These are phyloP conservation scores for Atethmia centrago DNA, from an alignment of 2,888 invertebrate genomes.

Conservation along the genomic window DNA sequence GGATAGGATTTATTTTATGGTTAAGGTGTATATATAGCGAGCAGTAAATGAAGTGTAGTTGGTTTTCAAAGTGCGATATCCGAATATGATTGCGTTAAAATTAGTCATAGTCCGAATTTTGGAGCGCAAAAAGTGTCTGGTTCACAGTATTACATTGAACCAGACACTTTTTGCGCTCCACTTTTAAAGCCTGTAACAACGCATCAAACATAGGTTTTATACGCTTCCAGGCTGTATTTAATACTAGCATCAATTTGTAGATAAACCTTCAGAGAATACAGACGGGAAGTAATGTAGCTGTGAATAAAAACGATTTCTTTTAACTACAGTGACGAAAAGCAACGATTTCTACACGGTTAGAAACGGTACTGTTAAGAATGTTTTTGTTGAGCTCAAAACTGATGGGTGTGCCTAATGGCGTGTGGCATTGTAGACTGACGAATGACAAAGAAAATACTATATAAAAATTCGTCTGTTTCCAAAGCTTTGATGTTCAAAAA, in stretches of 20 bases:
- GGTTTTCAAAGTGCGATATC: neutral
- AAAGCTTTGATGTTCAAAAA: slow-evolving; percentile 57
- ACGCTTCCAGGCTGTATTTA: neutral
- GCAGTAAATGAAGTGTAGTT: neutral
- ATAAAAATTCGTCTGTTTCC: slow-evolving; percentile 32
- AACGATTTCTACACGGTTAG: slow-evolving; percentile 14
- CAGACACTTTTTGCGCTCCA: too few species aligned
- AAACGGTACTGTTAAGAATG: slow-evolving; percentile 26
- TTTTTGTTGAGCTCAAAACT: slow-evolving; percentile 35
- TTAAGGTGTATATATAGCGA: neutral
- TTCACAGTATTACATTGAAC: too few species aligned
- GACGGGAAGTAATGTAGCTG: neutral
- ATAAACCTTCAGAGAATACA: neutral
- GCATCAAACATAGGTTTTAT: too few species aligned
- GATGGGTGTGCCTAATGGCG: slow-evolving; percentile 51
- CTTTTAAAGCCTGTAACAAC: too few species aligned
- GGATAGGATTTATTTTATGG: neutral
- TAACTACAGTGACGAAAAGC: neutral
- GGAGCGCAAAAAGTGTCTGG: neutral
- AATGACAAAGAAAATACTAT: slow-evolving; percentile 54
- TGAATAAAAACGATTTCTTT: neutral
- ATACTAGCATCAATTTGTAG: neutral
- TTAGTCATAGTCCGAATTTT: neutral
- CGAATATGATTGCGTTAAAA: neutral
- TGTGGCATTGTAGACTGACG: slow-evolving; percentile 49